Evolutionary conservation across 2,113 vertebrate species (phyloP).

Genomic region (Pao palembangensis): DNA sequence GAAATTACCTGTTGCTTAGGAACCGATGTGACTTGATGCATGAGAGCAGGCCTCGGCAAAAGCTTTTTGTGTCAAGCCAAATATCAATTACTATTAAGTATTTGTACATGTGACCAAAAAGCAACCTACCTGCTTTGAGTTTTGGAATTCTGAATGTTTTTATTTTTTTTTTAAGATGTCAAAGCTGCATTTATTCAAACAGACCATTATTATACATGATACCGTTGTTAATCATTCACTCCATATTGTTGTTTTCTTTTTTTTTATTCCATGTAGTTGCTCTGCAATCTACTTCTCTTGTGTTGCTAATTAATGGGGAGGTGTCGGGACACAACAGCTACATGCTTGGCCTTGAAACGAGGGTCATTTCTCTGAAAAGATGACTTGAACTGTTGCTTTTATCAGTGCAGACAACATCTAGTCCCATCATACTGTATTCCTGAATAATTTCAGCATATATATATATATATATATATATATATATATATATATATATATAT

Average conservation of each 20-base stretch:
- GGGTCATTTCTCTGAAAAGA: slow-evolving; percentile 36
- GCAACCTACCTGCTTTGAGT: not conserved
- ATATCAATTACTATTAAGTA: slow-evolving; percentile 1
- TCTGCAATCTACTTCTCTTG: slow-evolving; percentile 19
- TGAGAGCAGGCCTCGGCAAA: slow-evolving; percentile 52
- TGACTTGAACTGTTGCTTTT: too few species aligned
- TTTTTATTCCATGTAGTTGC: not conserved
- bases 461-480: too few species aligned
- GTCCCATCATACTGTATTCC: too few species aligned
- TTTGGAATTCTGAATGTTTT: too few species aligned
- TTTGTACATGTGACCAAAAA: not conserved
- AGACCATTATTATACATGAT: slow-evolving; percentile 6
- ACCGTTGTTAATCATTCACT: slow-evolving; percentile 17
- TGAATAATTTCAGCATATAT: too few species aligned
- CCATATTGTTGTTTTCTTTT: not conserved
- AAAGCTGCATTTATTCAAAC: too few species aligned
- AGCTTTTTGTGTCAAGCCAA: slow-evolving; percentile 12
- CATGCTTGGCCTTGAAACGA: slow-evolving; percentile 55
- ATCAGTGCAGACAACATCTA: too few species aligned
- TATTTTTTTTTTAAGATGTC: not conserved
- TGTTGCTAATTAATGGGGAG: slow-evolving; percentile 38
- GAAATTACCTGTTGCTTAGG: slow-evolving; percentile 79
- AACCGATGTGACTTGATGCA: slow-evolving; percentile 65
- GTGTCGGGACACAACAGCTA: not conserved
- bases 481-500: too few species aligned